A percentile compares a stretch with the other conserved stretches of the same genome.
phyloP scores from a whole-genome alignment of 1,140 invertebrate genomes.

The Trachymyrmex septentrionalis region DNA sequence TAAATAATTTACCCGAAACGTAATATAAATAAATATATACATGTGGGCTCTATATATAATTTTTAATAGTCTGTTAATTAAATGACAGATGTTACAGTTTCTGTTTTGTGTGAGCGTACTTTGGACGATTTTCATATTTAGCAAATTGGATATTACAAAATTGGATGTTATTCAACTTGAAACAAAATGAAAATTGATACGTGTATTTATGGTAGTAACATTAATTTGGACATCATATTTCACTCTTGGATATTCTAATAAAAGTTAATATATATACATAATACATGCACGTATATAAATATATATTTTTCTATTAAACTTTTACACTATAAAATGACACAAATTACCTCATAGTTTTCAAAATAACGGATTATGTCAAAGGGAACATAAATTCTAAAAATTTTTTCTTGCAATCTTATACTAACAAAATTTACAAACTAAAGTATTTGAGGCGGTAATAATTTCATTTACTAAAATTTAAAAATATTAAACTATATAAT shows the following conservation, averaged over 20 bases:
- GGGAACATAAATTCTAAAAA: not conserved
- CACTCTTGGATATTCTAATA: not conserved
- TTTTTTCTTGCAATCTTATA: not conserved
- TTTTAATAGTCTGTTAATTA: not conserved
- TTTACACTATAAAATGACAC: not conserved
- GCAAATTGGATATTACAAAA: not conserved
- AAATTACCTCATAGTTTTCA: not conserved
- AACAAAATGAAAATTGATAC: not conserved
- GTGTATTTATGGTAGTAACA: not conserved
- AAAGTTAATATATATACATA: not conserved
- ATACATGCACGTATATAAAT: too few species aligned
- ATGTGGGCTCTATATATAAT: not conserved
- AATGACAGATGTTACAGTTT: not conserved
- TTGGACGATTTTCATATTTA: slow-evolving; percentile 2
- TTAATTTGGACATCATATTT: slow-evolving; percentile 7
- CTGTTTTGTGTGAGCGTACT: not conserved
- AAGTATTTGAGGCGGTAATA: not conserved
- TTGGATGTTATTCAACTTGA: not conserved
- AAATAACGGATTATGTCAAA: not conserved
- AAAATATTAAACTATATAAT: slow-evolving; percentile 9
- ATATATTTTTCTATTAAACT: slow-evolving; percentile 12
- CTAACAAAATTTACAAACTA: not conserved
- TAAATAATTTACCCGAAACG: slow-evolving; percentile 65
- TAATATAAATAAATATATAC: slow-evolving; percentile 21
- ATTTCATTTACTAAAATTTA: not conserved